phyloP scores from a whole-genome alignment of 2,888 invertebrate genomes.

The Cheilosia vernalis region DNA sequence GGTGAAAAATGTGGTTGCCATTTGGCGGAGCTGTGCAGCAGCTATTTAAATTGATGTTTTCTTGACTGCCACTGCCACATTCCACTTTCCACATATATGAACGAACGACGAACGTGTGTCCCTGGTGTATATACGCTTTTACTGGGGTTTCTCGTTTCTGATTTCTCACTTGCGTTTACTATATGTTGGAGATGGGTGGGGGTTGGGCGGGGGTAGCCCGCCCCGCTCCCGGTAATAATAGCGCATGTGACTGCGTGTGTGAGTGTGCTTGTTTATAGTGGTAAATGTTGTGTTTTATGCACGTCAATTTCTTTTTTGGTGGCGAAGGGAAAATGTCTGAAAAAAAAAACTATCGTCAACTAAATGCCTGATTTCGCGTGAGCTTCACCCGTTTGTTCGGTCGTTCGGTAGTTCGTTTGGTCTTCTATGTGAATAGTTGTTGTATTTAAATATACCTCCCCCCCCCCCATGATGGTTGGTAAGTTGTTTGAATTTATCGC shows the following conservation, averaged over 20 bases:
- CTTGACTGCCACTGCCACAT: conserved; percentile 52
- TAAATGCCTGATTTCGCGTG: conserved; percentile 60
- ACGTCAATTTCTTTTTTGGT: conserved; percentile 64
- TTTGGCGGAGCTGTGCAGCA: conserved; percentile 39
- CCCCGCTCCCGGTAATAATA: background rate
- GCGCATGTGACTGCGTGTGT: conserved; percentile 1
- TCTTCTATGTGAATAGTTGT: background rate
- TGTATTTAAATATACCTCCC: background rate
- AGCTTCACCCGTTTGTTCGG: conserved; percentile 60
- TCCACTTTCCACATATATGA: conserved; percentile 9
- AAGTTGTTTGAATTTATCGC: conserved; percentile 67
- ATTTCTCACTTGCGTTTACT: conserved; percentile 41
- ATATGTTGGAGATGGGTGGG: background rate
- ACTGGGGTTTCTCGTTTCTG: conserved; percentile 60
- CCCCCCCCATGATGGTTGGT: background rate
- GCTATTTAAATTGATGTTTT: conserved; percentile 74
- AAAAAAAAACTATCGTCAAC: conserved; percentile 49
- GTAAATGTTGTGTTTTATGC: conserved; percentile 73
- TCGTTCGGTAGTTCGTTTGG: background rate
- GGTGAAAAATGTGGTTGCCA: conserved; percentile 16
- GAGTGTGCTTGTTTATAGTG: conserved; percentile 57
- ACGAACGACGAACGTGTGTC: conserved; percentile 37
- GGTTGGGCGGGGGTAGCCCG: background rate
- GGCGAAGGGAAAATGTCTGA: background rate
- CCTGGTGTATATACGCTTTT: conserved; percentile 59